These are phyloP conservation scores for Pollachius pollachius DNA, from an alignment of 2,113 vertebrate genomes.

Conservation along the genomic window DNA sequence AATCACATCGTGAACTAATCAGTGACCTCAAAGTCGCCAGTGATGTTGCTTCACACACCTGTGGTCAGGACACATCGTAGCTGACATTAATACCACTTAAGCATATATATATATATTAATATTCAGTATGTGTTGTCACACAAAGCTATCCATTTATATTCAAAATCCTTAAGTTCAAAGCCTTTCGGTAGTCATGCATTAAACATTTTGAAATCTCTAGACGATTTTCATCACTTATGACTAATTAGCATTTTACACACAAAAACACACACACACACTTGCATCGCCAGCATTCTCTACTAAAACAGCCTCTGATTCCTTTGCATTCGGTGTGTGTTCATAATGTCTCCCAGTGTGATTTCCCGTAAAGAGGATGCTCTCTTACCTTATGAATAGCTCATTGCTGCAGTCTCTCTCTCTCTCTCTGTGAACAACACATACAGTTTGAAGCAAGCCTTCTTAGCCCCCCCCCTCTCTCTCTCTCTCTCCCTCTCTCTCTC, in stretches of 20 bases:
- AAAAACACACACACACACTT: slow-evolving; percentile 1
- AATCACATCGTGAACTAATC: slow-evolving; percentile 37
- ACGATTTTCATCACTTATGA: not conserved
- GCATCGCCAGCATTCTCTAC: not conserved
- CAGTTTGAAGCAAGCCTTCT: not conserved
- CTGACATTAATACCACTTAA: too few species aligned
- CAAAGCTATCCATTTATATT: not conserved
- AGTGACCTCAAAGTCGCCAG: slow-evolving; percentile 13
- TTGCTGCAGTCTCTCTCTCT: too few species aligned
- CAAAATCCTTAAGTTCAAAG: not conserved
- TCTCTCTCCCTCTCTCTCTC: not conserved
- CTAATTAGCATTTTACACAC: slow-evolving; percentile 4
- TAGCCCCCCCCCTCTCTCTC: not conserved
- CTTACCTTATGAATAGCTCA: slow-evolving; percentile 48
- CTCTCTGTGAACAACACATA: not conserved
- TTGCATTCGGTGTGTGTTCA: slow-evolving; percentile 4
- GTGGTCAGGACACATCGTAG: slow-evolving; percentile 4
- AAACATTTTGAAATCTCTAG: not conserved
- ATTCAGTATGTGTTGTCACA: too few species aligned
- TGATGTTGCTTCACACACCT: slow-evolving; percentile 33
- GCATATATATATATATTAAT: too few species aligned
- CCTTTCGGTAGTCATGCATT: not conserved
- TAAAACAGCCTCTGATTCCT: not conserved
- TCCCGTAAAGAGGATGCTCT: slow-evolving; percentile 5
- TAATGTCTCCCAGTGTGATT: slow-evolving; percentile 4